Evolutionary conservation across 2,113 vertebrate genomes (phyloP), one percentile per base, ranked within the genome.

Genomic region (Andinoacara biseriatus): DNA sequence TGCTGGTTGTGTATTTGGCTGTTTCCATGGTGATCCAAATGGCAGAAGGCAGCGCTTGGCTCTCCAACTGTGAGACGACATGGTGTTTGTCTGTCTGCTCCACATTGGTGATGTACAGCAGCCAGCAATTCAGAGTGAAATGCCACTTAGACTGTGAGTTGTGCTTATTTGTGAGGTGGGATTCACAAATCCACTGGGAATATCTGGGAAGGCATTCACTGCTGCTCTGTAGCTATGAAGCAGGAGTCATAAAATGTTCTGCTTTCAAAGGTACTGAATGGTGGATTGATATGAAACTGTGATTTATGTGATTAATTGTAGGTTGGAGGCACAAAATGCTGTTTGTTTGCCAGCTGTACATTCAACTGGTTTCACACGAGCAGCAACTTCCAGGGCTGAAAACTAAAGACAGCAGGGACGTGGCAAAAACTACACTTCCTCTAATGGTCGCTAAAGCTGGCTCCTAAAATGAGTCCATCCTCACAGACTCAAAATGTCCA

Each of bases 21-120:
- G 95, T 96, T 95, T 93, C 94, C 91, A 95, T 96, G 94, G 95
- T 57, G 90, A 96, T 87, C 76, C 72, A 91, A 93, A 93, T 90
- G 92, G 90, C 89, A 92, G 90, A 83, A 94, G 92, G 90, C 91
- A 91, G 82, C 35, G 38, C 85, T 90, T 91, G 89, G 88, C 94
- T 77, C 74, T 90, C 87, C 81, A 54, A 86, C 89, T 87, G 89
- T 89, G 90, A 86, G 88, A 65, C 76, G 80, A 87, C 91, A 90
- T 84, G 82, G 84, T 88, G 88, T 91, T 91, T 92, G 82, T 88
- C 82, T 93, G 81, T 84, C 83, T 80, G 61, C 84, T 91, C 75
- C 85, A 62, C 81, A 85, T 81, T 22, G 31, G 86, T 88, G 86
- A 89, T 87, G 80, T 83, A 87, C 76, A 82, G 83, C 81, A 40